These are phyloP conservation scores for Centruroides vittatus DNA, from an alignment of 1,140 invertebrate species.

Conservation along the genomic window DNA sequence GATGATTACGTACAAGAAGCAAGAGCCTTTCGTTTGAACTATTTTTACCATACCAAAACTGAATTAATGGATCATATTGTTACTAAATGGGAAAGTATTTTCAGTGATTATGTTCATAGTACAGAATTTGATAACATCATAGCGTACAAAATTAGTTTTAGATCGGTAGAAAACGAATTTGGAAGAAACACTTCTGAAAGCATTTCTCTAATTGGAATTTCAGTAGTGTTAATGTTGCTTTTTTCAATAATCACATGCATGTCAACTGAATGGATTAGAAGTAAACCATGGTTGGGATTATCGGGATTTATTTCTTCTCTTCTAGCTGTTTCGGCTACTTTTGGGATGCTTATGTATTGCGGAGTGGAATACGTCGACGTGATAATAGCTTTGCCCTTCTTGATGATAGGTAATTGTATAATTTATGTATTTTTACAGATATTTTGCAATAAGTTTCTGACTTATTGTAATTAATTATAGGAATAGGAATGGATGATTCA, in stretches of 20 bases:
- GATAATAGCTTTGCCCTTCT: slow-evolving; percentile 80
- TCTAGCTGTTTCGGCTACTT: slow-evolving; percentile 74
- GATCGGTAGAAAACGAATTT: too few species aligned
- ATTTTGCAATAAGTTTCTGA: too few species aligned
- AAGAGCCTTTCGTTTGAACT: slow-evolving; percentile 48
- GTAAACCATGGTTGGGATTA: slow-evolving; percentile 79
- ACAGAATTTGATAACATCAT: slow-evolving; percentile 50
- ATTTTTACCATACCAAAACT: slow-evolving; percentile 68
- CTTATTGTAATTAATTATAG: slow-evolving; percentile 33
- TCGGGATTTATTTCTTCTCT: slow-evolving; percentile 77
- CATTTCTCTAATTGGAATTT: too few species aligned
- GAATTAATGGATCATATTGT: slow-evolving; percentile 51
- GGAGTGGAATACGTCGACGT: slow-evolving; percentile 89
- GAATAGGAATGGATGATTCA: slow-evolving; percentile 91
- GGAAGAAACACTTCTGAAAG: too few species aligned
- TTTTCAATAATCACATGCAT: slow-evolving; percentile 53
- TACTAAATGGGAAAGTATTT: slow-evolving; percentile 57
- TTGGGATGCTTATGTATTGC: slow-evolving; percentile 75
- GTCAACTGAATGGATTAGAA: slow-evolving; percentile 70
- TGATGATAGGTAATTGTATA: slow-evolving; percentile 71
- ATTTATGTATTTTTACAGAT: too few species aligned
- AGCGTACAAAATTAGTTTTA: too few species aligned
- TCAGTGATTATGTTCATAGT: slow-evolving; percentile 63
- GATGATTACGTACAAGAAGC: slow-evolving; percentile 54
- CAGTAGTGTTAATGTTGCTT: slow-evolving; percentile 62